A percentile compares a stretch with the other conserved stretches of the same genome.
Conservation (phyloP, 2,113 vertebrate genomes). For the Piprites chloris region DNA sequence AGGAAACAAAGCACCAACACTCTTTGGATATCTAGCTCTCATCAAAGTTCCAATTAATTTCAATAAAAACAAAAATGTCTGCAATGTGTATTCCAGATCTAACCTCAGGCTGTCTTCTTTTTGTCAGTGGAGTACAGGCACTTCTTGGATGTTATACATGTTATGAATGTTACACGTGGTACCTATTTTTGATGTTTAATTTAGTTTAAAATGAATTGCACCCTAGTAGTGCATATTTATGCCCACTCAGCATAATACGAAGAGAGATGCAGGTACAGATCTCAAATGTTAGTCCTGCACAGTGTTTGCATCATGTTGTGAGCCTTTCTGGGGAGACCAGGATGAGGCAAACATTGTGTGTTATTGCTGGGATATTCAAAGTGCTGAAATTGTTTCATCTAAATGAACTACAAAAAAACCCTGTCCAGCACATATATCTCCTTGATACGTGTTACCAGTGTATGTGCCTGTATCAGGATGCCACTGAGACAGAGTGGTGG, state of each 20-base stretch:
- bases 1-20: not conserved
- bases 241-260: not conserved
- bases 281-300: not conserved
- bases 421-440: not conserved
- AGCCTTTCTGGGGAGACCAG: not conserved
- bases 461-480: not conserved
- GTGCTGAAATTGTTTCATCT: not conserved
- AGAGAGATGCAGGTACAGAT: not conserved
- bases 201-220: not conserved
- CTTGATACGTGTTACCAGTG: accelerated
- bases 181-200: not conserved
- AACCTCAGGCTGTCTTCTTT: not conserved
- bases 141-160: not conserved
- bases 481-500: not conserved
- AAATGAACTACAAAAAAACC: not conserved
- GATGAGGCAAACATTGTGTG: not conserved
- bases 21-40: not conserved
- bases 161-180: not conserved
- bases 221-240: not conserved
- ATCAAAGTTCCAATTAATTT: not conserved
- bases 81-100: not conserved
- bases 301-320: not conserved
- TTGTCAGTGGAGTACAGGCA: not conserved
- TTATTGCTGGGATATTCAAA: not conserved
- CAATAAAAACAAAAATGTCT: not conserved